Base-by-base conservation (phyloP, 1,140 invertebrate genomes). In the Apocrypta bakeri region DNA sequence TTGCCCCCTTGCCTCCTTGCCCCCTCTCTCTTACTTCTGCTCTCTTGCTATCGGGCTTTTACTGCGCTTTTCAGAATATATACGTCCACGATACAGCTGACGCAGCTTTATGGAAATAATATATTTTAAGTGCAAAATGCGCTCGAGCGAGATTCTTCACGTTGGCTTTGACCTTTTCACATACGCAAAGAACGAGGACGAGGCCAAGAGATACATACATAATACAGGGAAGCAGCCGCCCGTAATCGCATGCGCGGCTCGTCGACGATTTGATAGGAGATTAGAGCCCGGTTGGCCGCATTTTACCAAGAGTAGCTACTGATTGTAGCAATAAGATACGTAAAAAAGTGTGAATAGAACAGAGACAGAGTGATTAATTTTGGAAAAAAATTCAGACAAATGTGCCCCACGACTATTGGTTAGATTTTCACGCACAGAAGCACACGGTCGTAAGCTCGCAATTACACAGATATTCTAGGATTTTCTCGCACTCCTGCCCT, bases 61-160 rank as follows among this genome's bases (percentile, higher is more conserved):
- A 61, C 79, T 66, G 48, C 72, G 29, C 33, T 21, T 71, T 66
- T 29, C 17, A 24, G 11, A 42, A 61, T 37, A 79, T 79, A 71
- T 48, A 79, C 42, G n/a, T 72, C 37, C 33, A 11, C 48, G 78
- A 72, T 79, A 79, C 42, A 29, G 61, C 68, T 25, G 37, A 31
- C 27, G 72, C 25, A 74, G 31, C 61, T 64, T 17, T n/a, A 74
- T 56, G 84, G 86, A 84, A 85, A 87, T 86, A 79, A 79, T 79
- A 61, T 71, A 72, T 79, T 61, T 56, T 33, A 74, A 56, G 48
- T 56, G 48, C 48, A 17, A 17, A 48, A 2, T 37, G 40, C 12
- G 48, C 48, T n/a, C 48, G 6, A n/a, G 48, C n/a, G 48, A n/a
- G 48, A 56, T 56, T 56, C 48, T 21, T 56, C 48, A 7, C 48